Evolutionary conservation across 1,140 invertebrate genomes (phyloP), one percentile per base, ranked within the genome.

Genomic region (Philotrypesis tridentata): DNA sequence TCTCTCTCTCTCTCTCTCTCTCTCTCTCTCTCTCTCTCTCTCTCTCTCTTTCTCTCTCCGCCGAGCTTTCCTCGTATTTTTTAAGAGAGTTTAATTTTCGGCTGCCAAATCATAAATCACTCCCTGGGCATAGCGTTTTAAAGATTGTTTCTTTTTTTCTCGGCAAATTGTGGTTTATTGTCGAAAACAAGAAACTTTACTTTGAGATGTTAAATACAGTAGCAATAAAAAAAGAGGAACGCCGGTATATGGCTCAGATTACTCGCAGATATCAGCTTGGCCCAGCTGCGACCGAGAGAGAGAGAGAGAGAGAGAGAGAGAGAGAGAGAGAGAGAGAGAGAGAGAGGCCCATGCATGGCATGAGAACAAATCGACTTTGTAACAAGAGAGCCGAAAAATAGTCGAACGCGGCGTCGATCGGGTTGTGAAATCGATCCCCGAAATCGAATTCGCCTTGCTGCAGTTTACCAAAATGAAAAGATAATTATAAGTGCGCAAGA

Each of bases 351-450:
- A n/a, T n/a, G n/a, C n/a, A n/a, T n/a, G n/a, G 3, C 65, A 43
- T 43, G n/a, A 48, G 77, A 81, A 60, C 40, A 81, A 81, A 81
- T 81, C 37, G 61, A 68, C 71, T 74, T 48, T 48, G 71, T 74
- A 80, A 80, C 60, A 43, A 23, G 79, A 80, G 70, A 80, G 68
- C 14, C 65, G 33, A 73, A 73, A 63, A 80, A 80, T 73, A 80
- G 68, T 60, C 43, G 4, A 27, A 78, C n/a, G n/a, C n/a, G 21
- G 4, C 40, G 17, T 68, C 17, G 31, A 31, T 55, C 31, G 63
- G 1, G 43, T 25, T 55, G 23, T 74, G 79, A 74, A 80, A 80
- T 74, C 71, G 79, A 80, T 80, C 61, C 37, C 79, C 79, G 70
- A 80, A 80, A 67, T 67, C 55, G 79, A 67, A 80, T 74, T 70